phyloP scores from a whole-genome alignment of 2,888 invertebrate genomes.

The Aphodius sticticus region DNA sequence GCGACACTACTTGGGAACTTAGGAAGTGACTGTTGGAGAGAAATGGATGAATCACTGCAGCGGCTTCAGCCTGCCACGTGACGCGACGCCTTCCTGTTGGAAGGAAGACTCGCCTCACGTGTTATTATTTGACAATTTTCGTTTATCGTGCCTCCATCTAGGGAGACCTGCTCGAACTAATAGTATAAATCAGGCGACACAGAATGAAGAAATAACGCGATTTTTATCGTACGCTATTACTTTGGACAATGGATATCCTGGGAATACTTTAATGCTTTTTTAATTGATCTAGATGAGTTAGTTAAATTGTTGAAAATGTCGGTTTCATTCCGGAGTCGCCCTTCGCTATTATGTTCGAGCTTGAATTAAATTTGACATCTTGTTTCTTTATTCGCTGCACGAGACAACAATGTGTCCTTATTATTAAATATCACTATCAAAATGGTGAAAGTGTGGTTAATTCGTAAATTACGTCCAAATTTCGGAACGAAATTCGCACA shows the following conservation, averaged over 20 bases:
- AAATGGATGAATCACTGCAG: conserved; percentile 19
- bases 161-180: not conserved
- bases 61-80: not conserved
- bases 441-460: too few species aligned
- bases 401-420: too few species aligned
- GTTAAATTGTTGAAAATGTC: not conserved
- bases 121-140: not conserved
- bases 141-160: not conserved
- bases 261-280: not conserved
- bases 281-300: not conserved
- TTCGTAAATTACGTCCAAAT: too few species aligned
- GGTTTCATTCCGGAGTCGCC: not conserved
- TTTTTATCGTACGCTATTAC: not conserved
- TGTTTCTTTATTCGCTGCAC: too few species aligned
- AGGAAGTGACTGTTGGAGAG: not conserved
- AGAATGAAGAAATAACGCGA: not conserved
- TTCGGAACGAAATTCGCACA: too few species aligned
- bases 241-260: not conserved
- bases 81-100: too few species aligned
- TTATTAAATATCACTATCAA: too few species aligned
- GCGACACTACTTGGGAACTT: not conserved
- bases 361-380: too few species aligned
- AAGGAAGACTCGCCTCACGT: too few species aligned
- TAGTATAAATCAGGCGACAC: not conserved
- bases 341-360: not conserved